Conservation (phyloP, 2,888 invertebrate genomes). For the Chelonus formosanus region DNA sequence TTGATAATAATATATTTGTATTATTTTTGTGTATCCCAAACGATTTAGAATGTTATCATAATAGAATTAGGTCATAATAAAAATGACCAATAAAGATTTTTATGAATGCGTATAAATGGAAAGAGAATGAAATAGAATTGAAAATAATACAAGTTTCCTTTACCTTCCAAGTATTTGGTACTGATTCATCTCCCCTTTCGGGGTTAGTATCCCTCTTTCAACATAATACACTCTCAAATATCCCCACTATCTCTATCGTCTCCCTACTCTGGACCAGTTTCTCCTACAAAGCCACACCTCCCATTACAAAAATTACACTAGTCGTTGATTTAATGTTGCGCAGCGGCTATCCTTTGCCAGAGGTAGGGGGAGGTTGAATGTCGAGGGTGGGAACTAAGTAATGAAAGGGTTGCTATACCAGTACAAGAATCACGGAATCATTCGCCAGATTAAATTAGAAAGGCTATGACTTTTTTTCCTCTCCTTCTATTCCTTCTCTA, state of each 20-base stretch:
- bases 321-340: slow-evolving; percentile 64
- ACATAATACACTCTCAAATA: neutral
- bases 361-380: slow-evolving; percentile 29
- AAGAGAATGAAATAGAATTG: too few species aligned
- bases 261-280: slow-evolving; percentile 43
- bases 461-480: slow-evolving; percentile 53
- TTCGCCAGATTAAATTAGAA: slow-evolving; percentile 66
- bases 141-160: too few species aligned
- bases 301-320: slow-evolving; percentile 66
- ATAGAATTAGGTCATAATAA: too few species aligned
- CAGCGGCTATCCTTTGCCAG: slow-evolving; percentile 51
- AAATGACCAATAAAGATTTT: too few species aligned
- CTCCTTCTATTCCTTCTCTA: slow-evolving; percentile 30
- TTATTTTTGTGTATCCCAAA: too few species aligned
- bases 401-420: slow-evolving; percentile 62
- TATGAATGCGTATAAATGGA: too few species aligned
- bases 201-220: too few species aligned
- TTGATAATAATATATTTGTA: too few species aligned
- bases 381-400: slow-evolving; percentile 59
- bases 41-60: too few species aligned
- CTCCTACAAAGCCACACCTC: slow-evolving; percentile 63
- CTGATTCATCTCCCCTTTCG: too few species aligned
- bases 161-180: too few species aligned
- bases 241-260: slow-evolving; percentile 38
- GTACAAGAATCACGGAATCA: slow-evolving; percentile 65